Base-by-base conservation (phyloP, 2,113 vertebrate genomes). In the Melanerpes formicivorus region DNA sequence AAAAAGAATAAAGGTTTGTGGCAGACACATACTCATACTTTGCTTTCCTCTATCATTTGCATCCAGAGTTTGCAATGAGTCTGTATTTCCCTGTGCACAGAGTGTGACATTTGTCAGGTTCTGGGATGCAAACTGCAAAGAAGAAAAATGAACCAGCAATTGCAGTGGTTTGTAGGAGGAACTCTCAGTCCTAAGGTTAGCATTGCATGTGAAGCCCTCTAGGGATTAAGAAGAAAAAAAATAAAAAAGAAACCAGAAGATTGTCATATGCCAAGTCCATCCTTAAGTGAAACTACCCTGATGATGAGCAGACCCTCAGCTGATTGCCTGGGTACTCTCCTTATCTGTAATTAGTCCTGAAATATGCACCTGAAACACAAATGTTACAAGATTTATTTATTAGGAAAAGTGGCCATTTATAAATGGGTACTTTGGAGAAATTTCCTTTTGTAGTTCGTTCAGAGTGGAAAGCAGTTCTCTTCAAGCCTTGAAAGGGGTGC, bases 401-500 rank as follows among this genome's bases (percentile, higher is more conserved):
- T 34, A 12, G 58, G 44, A 50, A 66, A 88, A 77, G 67, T 84
- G 46, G 27, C 75, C 60, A 56, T 94, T 80, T 93, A 69, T 90
- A 93, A 88, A 87, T 87, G 25, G 1, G 18, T 77, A 52, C 80
- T 94, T 71, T 84, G 78, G 84, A 87, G 90, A 85, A 83, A 92
- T 95, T 95, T 95, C 67, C 91, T 96, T 96, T 95, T 34, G 21
- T 90, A 56, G 80, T 97, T 96, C 96, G 90, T 95, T 96, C 96
- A 95, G 42, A 85, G 64, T 95, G 84, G 91, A 93, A 97, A 97
- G 87, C 80, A 95, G 87, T 81, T 96, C 90, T 95, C 94, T 78
- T 88, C 70, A 82, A 92, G 90, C 50, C 91, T 89, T 91, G 86
- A 91, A 92, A 92, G 91, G 87, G 70, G 94, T 94, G 78, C 95